Evolutionary conservation across 1,140 invertebrate species (phyloP).

Genomic region (Argopecten irradians): DNA sequence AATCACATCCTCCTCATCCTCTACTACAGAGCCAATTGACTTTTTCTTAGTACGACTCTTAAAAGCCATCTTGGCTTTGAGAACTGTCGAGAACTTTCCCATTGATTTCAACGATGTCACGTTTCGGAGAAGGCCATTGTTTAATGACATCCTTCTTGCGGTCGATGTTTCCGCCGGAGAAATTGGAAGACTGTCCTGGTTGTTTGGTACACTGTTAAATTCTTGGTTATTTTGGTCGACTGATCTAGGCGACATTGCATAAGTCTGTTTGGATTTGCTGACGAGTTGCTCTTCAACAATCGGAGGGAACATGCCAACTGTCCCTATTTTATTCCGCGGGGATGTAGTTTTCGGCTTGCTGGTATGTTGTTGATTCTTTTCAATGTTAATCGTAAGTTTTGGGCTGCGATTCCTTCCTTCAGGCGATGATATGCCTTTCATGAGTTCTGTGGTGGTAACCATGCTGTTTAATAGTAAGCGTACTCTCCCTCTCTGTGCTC

Average conservation of each 20-base stretch:
- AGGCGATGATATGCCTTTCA: not conserved
- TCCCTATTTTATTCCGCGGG: not conserved
- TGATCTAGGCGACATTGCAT: not conserved
- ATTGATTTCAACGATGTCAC: not conserved
- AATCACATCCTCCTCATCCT: slow-evolving; percentile 44
- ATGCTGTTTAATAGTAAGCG: too few species aligned
- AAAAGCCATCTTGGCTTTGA: slow-evolving; percentile 56
- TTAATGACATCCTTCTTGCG: not conserved
- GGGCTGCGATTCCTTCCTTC: not conserved
- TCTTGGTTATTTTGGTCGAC: not conserved
- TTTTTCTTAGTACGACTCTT: slow-evolving; percentile 32
- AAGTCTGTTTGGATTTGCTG: not conserved
- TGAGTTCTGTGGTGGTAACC: not conserved
- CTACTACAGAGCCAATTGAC: not conserved
- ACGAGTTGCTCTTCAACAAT: not conserved
- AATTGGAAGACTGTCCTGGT: not conserved
- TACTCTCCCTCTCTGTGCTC: too few species aligned
- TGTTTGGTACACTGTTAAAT: not conserved
- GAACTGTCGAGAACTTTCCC: slow-evolving; percentile 44
- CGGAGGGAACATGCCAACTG: not conserved
- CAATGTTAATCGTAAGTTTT: not conserved
- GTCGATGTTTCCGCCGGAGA: not conserved
- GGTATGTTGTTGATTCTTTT: not conserved
- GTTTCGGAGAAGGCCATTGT: not conserved
- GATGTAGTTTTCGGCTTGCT: not conserved